Conservation (phyloP, 2,888 invertebrate genomes). For the Ormyrus rosae region DNA sequence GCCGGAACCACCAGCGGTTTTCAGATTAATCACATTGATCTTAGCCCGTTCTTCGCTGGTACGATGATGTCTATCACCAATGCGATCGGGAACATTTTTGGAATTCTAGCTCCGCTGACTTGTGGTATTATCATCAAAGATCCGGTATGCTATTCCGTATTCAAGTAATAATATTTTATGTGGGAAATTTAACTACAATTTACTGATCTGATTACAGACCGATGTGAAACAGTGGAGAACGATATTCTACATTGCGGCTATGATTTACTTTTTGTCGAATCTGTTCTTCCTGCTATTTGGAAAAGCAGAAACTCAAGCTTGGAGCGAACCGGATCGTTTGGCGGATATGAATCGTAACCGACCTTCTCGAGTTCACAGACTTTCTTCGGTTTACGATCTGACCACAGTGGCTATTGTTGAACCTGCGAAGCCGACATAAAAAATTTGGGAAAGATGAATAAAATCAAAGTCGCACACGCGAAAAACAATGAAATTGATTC, state of each 20-base stretch:
- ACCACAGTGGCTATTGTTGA: too few relatives aligned
- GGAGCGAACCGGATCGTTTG: slow-evolving; percentile 76
- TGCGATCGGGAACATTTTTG: slow-evolving; percentile 73
- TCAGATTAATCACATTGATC: slow-evolving; percentile 77
- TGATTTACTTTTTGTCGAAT: slow-evolving; percentile 80
- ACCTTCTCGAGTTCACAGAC: too few relatives aligned
- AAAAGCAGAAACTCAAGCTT: slow-evolving; percentile 79
- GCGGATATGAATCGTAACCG: too few relatives aligned
- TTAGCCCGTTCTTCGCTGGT: slow-evolving; percentile 77
- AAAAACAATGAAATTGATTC: too few relatives aligned
- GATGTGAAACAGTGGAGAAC: slow-evolving; percentile 79
- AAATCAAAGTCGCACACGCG: too few relatives aligned
- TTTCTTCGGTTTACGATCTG: too few relatives aligned
- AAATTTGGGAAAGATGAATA: too few relatives aligned
- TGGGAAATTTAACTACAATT: not conserved
- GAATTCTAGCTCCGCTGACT: slow-evolving; percentile 74
- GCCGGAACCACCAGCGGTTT: slow-evolving; percentile 71
- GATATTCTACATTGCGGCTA: slow-evolving; percentile 81
- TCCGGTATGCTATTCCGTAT: slow-evolving; percentile 63
- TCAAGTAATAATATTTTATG: not conserved
- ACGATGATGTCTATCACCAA: slow-evolving; percentile 77
- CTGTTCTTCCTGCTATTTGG: slow-evolving; percentile 80
- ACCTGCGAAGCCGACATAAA: too few relatives aligned
- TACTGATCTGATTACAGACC: slow-evolving; percentile 70
- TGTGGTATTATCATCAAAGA: slow-evolving; percentile 70